Evolutionary conservation across 2,113 vertebrate genomes (phyloP).

Genomic region (Ginglymostoma cirratum): DNA sequence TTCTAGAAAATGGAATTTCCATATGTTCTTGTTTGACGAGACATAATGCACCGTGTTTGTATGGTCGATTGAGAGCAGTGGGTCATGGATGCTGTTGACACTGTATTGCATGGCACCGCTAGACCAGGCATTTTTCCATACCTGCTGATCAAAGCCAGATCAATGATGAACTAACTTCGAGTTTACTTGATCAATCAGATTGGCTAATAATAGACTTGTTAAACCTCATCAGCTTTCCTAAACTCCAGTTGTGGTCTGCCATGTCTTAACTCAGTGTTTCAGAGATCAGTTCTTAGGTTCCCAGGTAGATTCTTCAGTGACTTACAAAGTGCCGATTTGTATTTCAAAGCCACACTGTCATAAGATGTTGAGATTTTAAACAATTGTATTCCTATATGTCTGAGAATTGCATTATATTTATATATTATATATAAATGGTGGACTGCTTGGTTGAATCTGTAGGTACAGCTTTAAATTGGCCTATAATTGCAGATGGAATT

Average conservation of each 20-base stretch:
- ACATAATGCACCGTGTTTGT: neutral
- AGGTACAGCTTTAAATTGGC: neutral
- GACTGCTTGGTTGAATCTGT: conserved; percentile 17
- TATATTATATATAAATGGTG: conserved; percentile 29
- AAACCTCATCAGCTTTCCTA: neutral
- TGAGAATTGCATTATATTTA: conserved; percentile 17
- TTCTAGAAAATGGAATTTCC: neutral
- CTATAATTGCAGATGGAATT: neutral
- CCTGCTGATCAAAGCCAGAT: neutral
- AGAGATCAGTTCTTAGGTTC: neutral
- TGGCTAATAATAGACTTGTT: neutral
- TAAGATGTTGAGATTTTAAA: neutral
- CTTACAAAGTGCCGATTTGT: neutral
- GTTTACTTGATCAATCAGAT: neutral
- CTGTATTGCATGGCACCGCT: neutral
- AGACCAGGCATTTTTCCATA: neutral
- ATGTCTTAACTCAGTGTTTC: too few relatives aligned
- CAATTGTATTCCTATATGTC: neutral
- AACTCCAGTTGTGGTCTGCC: neutral
- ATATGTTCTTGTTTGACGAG: neutral
- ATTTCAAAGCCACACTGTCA: neutral
- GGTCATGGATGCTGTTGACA: neutral
- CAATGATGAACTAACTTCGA: neutral
- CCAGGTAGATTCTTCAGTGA: neutral
- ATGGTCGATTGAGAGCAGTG: neutral